phyloP scores from a whole-genome alignment of 2,113 vertebrate genomes.

The Clarias batrachus region DNA sequence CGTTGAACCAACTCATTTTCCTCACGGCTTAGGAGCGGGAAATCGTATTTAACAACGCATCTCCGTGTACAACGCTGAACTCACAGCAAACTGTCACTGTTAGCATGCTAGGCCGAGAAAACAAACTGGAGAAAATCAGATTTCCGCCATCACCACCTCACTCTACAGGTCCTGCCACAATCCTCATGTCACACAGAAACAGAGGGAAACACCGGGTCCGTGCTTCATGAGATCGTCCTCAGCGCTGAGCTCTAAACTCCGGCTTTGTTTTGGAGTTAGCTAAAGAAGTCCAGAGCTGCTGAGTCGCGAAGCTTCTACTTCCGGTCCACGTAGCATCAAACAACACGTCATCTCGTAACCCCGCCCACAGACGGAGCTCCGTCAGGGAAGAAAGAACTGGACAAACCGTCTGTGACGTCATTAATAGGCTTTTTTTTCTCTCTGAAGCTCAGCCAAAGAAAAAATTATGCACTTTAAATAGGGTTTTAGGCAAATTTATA shows the following conservation, averaged over 20 bases:
- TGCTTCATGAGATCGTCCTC: neutral
- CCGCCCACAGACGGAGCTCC: neutral
- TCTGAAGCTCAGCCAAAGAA: no score
- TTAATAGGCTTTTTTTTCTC: no score
- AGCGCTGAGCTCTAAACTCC: neutral
- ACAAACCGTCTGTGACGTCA: no score
- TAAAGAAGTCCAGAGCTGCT: slow-evolving; percentile 43
- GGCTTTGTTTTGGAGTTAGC: slow-evolving; percentile 68
- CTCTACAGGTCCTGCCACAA: neutral
- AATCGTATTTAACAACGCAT: neutral
- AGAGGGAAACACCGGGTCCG: neutral
- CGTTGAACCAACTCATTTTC: slow-evolving; percentile 97
- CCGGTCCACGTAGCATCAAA: slow-evolving; percentile 73
- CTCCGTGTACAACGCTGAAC: neutral
- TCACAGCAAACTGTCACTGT: neutral
- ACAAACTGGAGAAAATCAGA: neutral
- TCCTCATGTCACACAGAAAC: neutral
- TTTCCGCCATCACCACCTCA: neutral
- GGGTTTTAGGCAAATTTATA: no score
- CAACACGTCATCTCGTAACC: slow-evolving; percentile 33
- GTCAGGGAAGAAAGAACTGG: neutral
- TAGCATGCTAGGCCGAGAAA: slow-evolving; percentile 19
- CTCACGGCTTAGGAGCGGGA: neutral
- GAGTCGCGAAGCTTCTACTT: slow-evolving; percentile 61
- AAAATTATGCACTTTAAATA: no score